Percentiles rank a stretch among this genome's conserved stretches.
Conservation (phyloP, 2,113 vertebrate genomes). For the Chauna torquata region DNA sequence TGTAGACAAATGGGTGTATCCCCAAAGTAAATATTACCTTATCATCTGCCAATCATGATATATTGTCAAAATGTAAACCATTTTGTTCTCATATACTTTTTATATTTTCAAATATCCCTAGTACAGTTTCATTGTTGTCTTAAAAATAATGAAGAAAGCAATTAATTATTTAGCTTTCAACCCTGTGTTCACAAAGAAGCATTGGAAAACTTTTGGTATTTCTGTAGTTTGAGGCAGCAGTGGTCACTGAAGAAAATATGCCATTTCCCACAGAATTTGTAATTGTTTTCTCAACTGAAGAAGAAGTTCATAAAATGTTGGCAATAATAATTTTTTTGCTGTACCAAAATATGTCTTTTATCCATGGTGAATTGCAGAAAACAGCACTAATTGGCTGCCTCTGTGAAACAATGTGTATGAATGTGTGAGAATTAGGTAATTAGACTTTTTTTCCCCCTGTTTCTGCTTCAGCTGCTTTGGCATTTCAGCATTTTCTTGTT, state of each 20-base stretch:
- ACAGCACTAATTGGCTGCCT: neutral
- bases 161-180: neutral
- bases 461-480: conserved; percentile 27
- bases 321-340: neutral
- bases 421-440: conserved; percentile 1
- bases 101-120: neutral
- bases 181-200: neutral
- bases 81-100: neutral
- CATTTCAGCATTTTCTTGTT: conserved; percentile 39
- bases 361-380: neutral
- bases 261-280: neutral
- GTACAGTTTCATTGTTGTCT: neutral
- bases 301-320: neutral
- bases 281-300: neutral
- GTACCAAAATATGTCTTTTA: neutral
- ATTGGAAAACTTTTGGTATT: neutral
- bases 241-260: neutral
- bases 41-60: rapidly evolving
- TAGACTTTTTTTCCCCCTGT: neutral
- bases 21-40: neutral
- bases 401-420: neutral
- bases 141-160: neutral
- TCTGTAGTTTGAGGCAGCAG: neutral
- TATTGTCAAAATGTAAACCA: neutral
- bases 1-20: neutral